Evolutionary conservation across 2,797 vertebrate genomes (phyloP).

Genomic region (Poecilia wingei): DNA sequence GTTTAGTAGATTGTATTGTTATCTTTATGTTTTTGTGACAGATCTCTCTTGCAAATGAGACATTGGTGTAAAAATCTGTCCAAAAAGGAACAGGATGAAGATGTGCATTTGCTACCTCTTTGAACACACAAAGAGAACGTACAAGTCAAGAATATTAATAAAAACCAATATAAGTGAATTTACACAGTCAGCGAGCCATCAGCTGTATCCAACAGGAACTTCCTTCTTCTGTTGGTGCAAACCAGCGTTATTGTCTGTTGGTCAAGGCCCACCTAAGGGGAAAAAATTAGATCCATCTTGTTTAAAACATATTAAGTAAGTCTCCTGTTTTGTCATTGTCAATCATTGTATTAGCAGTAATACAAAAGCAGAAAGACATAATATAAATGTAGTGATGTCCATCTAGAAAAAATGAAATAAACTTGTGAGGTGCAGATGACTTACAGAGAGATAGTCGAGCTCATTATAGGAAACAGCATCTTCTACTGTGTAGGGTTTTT

Average conservation of each 20-base stretch:
- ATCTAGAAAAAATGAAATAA: background rate
- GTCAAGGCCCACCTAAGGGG: conserved; percentile 88
- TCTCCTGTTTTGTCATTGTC: background rate
- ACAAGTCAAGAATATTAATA: background rate
- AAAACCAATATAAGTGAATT: conserved; percentile 54
- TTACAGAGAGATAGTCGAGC: conserved; percentile 95
- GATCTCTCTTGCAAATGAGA: too few species aligned
- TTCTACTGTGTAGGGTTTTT: conserved; percentile 97
- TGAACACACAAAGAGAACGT: background rate
- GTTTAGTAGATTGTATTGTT: too few species aligned
- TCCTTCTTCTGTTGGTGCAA: conserved; percentile 94
- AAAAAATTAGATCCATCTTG: conserved; percentile 6
- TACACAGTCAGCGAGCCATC: conserved; percentile 90
- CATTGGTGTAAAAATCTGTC: background rate
- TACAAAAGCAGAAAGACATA: background rate
- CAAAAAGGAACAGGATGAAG: background rate
- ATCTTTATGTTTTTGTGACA: too few species aligned
- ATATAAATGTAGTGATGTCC: background rate
- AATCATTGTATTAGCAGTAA: background rate
- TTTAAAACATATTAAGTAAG: background rate
- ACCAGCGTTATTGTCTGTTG: conserved; percentile 93
- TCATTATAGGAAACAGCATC: conserved; percentile 95
- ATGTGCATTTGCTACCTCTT: background rate
- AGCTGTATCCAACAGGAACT: conserved; percentile 93
- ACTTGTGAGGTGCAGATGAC: conserved; percentile 49